Evolutionary conservation across 2,113 vertebrate species (phyloP).

Genomic region (Microtus ochrogaster): DNA sequence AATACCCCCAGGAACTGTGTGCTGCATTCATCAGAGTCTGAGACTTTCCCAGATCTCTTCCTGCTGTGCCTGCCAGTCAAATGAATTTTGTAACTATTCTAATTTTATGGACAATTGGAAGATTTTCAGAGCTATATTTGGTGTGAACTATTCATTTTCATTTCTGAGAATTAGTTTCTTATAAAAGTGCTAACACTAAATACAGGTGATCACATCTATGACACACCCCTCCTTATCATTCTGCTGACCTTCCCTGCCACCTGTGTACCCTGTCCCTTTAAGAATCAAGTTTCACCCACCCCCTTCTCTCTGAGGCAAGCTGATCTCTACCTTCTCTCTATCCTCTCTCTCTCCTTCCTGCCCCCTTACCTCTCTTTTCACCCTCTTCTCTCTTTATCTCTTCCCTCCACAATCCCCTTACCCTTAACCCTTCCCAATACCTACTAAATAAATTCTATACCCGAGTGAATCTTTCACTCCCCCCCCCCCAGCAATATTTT

Average conservation of each 20-base stretch:
- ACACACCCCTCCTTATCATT: not conserved
- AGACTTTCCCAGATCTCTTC: not conserved
- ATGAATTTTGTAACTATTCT: not conserved
- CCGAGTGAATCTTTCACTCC: no score
- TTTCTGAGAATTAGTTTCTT: constrained; percentile 39
- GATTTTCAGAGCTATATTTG: not conserved
- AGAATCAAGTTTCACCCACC: no score
- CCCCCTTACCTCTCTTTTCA: no score
- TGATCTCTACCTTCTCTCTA: no score
- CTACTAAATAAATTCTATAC: no score
- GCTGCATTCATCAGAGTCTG: not conserved
- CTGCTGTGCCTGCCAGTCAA: not conserved
- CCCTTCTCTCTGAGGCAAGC: no score
- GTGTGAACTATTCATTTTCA: constrained; percentile 30
- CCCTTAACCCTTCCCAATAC: no score
- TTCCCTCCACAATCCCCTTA: no score
- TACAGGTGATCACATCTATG: not conserved
- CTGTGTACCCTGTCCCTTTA: no score
- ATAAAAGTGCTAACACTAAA: constrained; percentile 11
- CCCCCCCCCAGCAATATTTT: not conserved
- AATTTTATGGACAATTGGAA: not conserved
- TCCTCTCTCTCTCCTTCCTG: no score
- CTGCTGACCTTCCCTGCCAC: no score
- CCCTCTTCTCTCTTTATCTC: no score
- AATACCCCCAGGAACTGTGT: not conserved